A percentile compares a stretch with the other conserved stretches of the same genome.
Evolutionary conservation across 2,113 vertebrate species (phyloP).

Genomic region (Cinclus mexicanus): DNA sequence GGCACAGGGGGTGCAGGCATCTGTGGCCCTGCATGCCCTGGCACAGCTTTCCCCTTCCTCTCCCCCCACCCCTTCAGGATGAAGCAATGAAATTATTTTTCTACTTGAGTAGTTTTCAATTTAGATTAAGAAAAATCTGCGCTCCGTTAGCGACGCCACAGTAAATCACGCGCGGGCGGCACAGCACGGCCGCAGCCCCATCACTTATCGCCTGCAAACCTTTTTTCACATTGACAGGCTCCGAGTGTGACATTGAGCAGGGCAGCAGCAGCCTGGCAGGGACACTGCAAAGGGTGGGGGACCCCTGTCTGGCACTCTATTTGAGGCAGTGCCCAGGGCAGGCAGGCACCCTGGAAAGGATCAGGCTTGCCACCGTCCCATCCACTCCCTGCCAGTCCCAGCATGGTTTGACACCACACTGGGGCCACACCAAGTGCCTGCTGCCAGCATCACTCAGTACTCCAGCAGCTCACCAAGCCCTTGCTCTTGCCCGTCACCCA

Average conservation of each 20-base stretch:
- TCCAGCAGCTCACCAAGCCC: not conserved
- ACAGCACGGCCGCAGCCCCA: slow-evolving; percentile 20
- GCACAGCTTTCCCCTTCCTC: not conserved
- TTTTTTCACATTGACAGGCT: slow-evolving; percentile 35
- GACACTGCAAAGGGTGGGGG: not conserved
- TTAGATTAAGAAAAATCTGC: slow-evolving; percentile 88
- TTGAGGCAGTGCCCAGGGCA: not conserved
- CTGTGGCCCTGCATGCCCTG: not conserved
- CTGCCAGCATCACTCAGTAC: not conserved
- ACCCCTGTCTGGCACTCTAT: not conserved
- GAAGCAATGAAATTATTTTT: slow-evolving; percentile 87
- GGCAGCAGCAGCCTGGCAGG: not conserved
- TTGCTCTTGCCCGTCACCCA: not conserved
- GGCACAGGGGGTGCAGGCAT: not conserved
- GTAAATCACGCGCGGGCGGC: slow-evolving; percentile 70
- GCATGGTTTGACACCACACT: fast-evolving
- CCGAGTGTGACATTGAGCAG: slow-evolving; percentile 56
- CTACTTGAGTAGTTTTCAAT: slow-evolving; percentile 89
- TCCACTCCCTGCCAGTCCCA: not conserved
- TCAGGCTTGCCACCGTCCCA: not conserved
- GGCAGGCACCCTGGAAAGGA: not conserved
- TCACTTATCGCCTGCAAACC: slow-evolving; percentile 52
- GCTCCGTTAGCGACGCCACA: slow-evolving; percentile 61
- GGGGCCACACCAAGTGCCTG: not conserved
- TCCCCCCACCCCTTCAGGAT: slow-evolving; percentile 46